Conservation (phyloP, 2,113 vertebrate species). For the Miniopterus natalensis region DNA sequence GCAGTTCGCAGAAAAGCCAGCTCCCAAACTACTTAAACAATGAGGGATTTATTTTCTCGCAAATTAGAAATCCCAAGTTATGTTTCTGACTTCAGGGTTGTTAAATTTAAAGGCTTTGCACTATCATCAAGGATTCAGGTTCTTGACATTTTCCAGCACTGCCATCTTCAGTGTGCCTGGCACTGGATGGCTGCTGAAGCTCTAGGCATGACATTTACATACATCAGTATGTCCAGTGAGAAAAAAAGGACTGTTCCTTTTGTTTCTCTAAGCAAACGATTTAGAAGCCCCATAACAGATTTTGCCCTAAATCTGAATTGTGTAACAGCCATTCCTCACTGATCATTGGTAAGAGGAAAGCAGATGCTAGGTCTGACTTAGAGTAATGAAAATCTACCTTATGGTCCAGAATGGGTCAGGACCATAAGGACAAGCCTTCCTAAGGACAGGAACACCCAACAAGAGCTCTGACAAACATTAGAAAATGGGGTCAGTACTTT, state of each 20-base stretch:
- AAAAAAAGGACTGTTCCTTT: background rate
- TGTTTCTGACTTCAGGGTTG: background rate
- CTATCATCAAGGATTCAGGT: background rate
- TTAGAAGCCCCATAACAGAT: background rate
- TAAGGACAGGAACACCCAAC: background rate
- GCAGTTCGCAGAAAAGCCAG: background rate
- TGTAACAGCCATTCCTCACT: background rate
- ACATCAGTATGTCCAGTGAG: background rate
- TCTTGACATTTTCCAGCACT: conserved; percentile 20
- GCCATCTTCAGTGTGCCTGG: background rate
- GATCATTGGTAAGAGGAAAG: conserved; percentile 25
- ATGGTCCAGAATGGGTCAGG: background rate
- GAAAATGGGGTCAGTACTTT: background rate
- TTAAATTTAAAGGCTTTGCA: conserved; percentile 26
- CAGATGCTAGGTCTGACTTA: background rate
- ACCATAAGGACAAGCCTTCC: background rate
- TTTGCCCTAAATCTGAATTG: background rate
- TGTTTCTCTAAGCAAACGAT: background rate
- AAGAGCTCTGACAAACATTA: background rate
- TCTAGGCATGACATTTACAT: background rate
- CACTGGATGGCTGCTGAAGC: background rate
- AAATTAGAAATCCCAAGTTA: conserved; percentile 1
- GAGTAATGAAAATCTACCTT: background rate
- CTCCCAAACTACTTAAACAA: conserved; percentile 24
- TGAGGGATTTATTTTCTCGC: conserved; percentile 30